A percentile compares a stretch with the other conserved stretches of the same genome.
phyloP scores from a whole-genome alignment of 2,113 vertebrate species.

The Chaenocephalus aceratus region DNA sequence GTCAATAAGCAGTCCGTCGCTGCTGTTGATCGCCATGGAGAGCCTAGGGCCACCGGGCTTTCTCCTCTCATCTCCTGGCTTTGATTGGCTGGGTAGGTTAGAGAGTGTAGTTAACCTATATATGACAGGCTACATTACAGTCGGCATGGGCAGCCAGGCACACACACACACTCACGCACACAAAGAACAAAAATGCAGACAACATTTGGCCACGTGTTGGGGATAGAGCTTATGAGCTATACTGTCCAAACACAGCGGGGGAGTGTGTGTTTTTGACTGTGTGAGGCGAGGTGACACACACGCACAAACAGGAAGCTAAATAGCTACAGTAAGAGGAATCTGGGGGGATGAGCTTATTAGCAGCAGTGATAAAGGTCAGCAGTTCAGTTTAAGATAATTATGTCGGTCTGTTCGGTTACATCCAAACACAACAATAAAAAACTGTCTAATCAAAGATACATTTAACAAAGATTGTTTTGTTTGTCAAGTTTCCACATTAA shows the following conservation, averaged over 20 bases:
- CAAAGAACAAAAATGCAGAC: conserved; percentile 42
- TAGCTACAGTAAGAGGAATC: conserved; percentile 29
- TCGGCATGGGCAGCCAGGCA: conserved; percentile 83
- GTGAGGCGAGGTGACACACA: background rate
- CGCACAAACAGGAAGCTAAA: background rate
- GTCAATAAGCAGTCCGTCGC: conserved; percentile 65
- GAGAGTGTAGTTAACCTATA: conserved; percentile 88
- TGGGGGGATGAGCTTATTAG: conserved; percentile 43
- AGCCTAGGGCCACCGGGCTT: conserved; percentile 79
- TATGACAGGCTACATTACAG: conserved; percentile 91
- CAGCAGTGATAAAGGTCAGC: conserved; percentile 8
- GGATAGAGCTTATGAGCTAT: conserved; percentile 48
- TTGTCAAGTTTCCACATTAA: background rate
- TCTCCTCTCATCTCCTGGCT: conserved; percentile 64
- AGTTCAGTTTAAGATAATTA: conserved; percentile 38
- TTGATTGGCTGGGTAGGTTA: conserved; percentile 79
- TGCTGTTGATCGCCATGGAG: conserved; percentile 80
- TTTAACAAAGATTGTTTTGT: background rate
- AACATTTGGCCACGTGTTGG: conserved; percentile 66
- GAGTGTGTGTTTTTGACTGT: conserved; percentile 32
- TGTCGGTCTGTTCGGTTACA: background rate
- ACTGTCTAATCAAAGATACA: no score
- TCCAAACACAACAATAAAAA: background rate
- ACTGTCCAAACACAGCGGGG: conserved; percentile 64
- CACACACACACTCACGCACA: conserved; percentile 37